These are phyloP conservation scores for Vanessa atalanta DNA, from an alignment of 1,140 invertebrate species.

Conservation along the genomic window DNA sequence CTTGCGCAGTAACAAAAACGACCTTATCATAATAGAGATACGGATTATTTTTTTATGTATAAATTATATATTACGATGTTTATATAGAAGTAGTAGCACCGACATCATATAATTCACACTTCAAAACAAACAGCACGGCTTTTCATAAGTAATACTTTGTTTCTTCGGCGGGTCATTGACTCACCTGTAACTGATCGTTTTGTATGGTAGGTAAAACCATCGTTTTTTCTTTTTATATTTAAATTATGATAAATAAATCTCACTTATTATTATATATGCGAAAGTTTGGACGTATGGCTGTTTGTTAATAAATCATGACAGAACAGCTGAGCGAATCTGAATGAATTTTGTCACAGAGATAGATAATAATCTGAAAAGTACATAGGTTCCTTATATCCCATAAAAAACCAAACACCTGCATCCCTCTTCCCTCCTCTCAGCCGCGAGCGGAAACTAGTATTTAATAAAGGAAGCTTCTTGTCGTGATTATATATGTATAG, in stretches of 20 bases:
- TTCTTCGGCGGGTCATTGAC: constrained; percentile 40
- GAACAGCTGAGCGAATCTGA: too few relatives aligned
- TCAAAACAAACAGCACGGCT: constrained; percentile 31
- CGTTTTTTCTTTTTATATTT: neutral
- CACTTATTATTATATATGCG: too few relatives aligned
- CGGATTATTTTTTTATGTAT: constrained; percentile 7
- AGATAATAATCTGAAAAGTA: too few relatives aligned
- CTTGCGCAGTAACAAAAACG: neutral
- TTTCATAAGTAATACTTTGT: constrained; percentile 36
- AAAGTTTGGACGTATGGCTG: too few relatives aligned
- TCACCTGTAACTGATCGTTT: constrained; percentile 22
- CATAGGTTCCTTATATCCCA: too few relatives aligned
- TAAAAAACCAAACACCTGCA: too few relatives aligned
- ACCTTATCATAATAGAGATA: constrained; percentile 3
- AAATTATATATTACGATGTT: neutral
- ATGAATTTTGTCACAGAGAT: too few relatives aligned
- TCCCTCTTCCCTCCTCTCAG: too few relatives aligned
- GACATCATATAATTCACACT: constrained; percentile 39
- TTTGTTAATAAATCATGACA: too few relatives aligned
- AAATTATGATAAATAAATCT: neutral
- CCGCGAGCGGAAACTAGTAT: too few relatives aligned
- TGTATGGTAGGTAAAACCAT: neutral
- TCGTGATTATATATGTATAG: too few relatives aligned
- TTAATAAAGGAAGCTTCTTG: too few relatives aligned
- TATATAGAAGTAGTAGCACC: constrained; percentile 24